Base-by-base conservation (phyloP, 2,888 invertebrate genomes). In the Digitonthophagus gazella region DNA sequence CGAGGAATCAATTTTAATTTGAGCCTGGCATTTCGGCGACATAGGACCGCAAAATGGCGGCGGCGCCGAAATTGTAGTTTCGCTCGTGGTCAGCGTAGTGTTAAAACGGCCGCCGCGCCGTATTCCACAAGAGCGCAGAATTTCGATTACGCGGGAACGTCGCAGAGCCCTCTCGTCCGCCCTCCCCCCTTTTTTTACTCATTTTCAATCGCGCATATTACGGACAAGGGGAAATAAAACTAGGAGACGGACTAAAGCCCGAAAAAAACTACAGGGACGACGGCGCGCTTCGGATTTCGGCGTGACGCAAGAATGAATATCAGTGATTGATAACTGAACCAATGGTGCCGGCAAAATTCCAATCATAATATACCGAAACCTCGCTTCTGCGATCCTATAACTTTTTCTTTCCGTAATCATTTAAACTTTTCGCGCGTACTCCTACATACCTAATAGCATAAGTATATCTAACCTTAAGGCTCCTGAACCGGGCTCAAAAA, bases 11-110 rank as follows among this genome's bases (percentile, higher is more conserved):
- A 61, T 61, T 61, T 61, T 19, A 61, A 61, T 61, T 61, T 61
- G 61, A n/a, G 19, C 11, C 61, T n/a, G 61, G 61, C 20, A 61
- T 61, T 61, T 61, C 58, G 58, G 58, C 58, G 58, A 58, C 58
- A 14, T n/a, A 58, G 18, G 18, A 58, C 18, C 58, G 58, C 58
- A 18, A 16, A 58, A 16, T 15, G 16, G 58, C 18, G 18, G 16
- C 16, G 8, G 18, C 58, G 58, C 58, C 18, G 58, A 58, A 58
- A 58, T 58, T 58, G 58, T 58, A 18, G 15, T 58, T 58, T 18
- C 15, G 58, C 58, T 58, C 58, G 58, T 58, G 58, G 58, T 58
- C 58, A 58, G 58, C 58, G 58, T 58, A 58, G 58, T 58, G 58
- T 58, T 58, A 58, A 58, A 58, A 58, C 58, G 28, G 28, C 28